Base-by-base conservation (phyloP, 2,797 vertebrate species). In the Betta splendens region DNA sequence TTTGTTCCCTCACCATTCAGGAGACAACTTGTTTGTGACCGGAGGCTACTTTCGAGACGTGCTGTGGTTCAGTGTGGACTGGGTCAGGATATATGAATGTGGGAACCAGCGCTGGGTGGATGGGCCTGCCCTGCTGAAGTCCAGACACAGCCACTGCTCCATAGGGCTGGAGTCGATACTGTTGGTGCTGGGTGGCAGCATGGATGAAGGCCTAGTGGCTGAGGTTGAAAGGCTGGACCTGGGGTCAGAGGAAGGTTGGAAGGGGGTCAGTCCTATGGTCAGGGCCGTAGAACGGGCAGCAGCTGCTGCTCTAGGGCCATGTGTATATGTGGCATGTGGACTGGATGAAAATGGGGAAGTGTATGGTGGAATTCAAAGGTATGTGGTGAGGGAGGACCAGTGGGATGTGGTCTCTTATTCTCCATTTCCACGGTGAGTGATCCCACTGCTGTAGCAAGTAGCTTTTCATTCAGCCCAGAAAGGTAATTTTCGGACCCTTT, bases 361-460 rank as follows among this genome's bases (percentile, higher is more conserved):
- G 0, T 97, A 93, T 22, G 78, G 85, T 37, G 94, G 95, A 5
- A 89, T 97, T 68, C 95, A 97, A 74, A 89, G 93, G 64, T 93
- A 95, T 53, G 73, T 77, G 40, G 87, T 76, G 0, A 86, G 89
- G 52, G 81, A 79, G 0, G 91, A 95, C 66, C 89, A 89, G 45
- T 96, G 95, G 95, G 93, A 94, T 29, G 92, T 96, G 9, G 79
- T 96, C 43, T 94, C 95, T 0, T 91, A 90, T 78, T 96, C 94
- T 20, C 95, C 94, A 0, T 89, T 93, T 66, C 93, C 94, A 67
- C 87, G 94, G 95, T 94, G 83, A 87, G 89, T 66, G 8, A 21
- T 39, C 8, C 20, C 15, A 18, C 10, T 22, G 7, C 49, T 5
- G 29, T 13, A 4, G 3, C 13, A 15, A 12, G 15, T 15, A 35